These are phyloP conservation scores for Nesoenas mayeri DNA, from an alignment of 2,113 vertebrate species.

Conservation along the genomic window DNA sequence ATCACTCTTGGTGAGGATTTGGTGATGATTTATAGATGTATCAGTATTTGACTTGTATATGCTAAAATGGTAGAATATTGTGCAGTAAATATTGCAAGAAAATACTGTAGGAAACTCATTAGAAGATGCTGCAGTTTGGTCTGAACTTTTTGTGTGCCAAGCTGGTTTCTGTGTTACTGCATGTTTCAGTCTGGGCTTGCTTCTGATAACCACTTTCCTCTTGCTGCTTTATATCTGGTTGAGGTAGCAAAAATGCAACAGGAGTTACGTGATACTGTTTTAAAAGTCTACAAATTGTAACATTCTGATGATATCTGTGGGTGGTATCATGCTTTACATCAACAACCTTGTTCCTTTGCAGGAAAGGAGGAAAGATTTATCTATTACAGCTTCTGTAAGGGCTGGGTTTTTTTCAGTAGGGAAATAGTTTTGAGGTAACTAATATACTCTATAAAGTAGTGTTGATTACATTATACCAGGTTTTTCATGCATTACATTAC, in stretches of 20 bases:
- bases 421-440: not conserved
- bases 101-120: not conserved
- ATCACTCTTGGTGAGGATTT: not conserved
- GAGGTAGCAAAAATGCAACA: not conserved
- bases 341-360: not conserved
- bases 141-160: not conserved
- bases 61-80: not conserved
- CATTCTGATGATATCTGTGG: not conserved
- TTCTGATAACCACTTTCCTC: not conserved
- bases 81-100: not conserved
- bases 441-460: not conserved
- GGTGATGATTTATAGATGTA: not conserved
- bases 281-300: not conserved
- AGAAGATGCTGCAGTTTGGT: not conserved
- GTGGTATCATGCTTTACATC: not conserved
- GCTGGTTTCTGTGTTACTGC: not conserved
- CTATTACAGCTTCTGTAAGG: not conserved
- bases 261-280: not conserved
- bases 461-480: not conserved
- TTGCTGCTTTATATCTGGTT: not conserved
- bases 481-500: not conserved
- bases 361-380: not conserved
- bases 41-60: rapidly evolving
- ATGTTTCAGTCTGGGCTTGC: rapidly evolving
- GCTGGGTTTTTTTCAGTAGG: not conserved